These are phyloP conservation scores for Pecten maximus DNA, from an alignment of 2,888 invertebrate genomes.

Conservation along the genomic window DNA sequence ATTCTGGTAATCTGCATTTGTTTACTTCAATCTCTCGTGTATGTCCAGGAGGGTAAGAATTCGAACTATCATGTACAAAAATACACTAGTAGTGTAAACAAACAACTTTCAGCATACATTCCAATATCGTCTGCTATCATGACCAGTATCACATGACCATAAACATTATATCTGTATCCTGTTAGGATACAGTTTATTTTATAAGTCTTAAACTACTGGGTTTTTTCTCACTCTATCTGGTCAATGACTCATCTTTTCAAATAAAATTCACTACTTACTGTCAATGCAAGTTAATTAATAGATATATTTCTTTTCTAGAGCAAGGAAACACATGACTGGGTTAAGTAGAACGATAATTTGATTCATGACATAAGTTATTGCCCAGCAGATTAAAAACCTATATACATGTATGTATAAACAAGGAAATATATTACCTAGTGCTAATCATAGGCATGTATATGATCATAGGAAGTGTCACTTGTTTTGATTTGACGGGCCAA, in stretches of 20 bases:
- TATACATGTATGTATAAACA: background rate
- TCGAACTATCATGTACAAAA: too few relatives aligned
- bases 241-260: background rate
- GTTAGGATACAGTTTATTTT: background rate
- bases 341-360: background rate
- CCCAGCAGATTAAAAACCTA: background rate
- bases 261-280: background rate
- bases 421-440: background rate
- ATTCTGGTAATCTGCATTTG: too few relatives aligned
- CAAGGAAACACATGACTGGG: too few relatives aligned
- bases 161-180: background rate
- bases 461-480: background rate
- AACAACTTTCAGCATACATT: background rate
- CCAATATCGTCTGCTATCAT: background rate
- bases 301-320: background rate
- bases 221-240: background rate
- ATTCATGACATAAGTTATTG: background rate
- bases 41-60: too few relatives aligned
- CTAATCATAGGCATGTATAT: background rate
- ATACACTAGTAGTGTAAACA: background rate
- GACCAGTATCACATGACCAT: background rate
- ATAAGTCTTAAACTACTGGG: background rate
- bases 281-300: background rate
- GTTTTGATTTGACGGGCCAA: background rate
- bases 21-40: too few relatives aligned